Conservation (phyloP, 1,140 invertebrate species). For the Drosophila lacertosa region DNA sequence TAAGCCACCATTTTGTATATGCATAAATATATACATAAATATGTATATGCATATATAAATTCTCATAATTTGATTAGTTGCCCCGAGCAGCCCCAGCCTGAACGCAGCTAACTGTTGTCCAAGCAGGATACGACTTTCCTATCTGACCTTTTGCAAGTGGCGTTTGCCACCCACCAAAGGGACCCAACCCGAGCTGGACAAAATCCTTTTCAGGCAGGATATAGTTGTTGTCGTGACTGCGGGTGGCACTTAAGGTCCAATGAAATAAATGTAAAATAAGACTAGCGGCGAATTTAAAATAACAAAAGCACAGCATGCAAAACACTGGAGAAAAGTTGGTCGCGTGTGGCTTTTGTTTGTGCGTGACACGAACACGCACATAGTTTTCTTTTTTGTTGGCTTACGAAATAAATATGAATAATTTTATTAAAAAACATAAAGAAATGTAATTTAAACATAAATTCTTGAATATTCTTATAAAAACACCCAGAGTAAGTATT, state of each 20-base stretch:
- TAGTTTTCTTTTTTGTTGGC: too few relatives aligned
- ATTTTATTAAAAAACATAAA: too few relatives aligned
- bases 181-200: not conserved
- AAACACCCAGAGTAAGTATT: too few relatives aligned
- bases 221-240: too few relatives aligned
- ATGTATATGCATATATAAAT: not conserved
- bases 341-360: not conserved
- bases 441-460: too few relatives aligned
- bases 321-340: not conserved
- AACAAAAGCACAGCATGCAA: not conserved
- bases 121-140: not conserved
- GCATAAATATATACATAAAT: not conserved
- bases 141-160: conserved; percentile 12
- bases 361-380: too few relatives aligned
- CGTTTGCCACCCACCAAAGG: conserved; percentile 5
- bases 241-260: not conserved
- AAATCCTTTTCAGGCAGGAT: not conserved
- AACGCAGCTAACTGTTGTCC: too few relatives aligned
- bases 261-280: conserved; percentile 9
- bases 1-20: conserved; percentile 5
- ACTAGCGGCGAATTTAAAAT: not conserved
- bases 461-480: too few relatives aligned
- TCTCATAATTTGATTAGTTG: not conserved
- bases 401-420: too few relatives aligned
- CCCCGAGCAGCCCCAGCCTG: not conserved